A percentile compares a stretch with the other conserved stretches of the same genome.
phyloP scores from a whole-genome alignment of 1,140 invertebrate genomes.

The Ceratitis capitata region DNA sequence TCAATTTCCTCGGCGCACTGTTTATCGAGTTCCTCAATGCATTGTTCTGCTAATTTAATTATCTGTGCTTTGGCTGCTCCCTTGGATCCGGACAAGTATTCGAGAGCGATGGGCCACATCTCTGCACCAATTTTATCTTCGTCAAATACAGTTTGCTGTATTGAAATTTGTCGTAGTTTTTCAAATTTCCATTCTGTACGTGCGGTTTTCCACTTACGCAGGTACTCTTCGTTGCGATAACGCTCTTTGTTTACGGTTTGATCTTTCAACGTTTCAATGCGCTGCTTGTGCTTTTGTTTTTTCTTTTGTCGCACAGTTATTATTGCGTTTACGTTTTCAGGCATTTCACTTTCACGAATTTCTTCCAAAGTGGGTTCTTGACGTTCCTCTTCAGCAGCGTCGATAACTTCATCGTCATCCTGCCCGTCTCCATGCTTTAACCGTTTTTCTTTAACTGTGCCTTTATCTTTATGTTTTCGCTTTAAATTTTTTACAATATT shows the following conservation, averaged over 20 bases:
- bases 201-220: conserved; percentile 76
- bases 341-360: conserved; percentile 54
- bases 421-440: conserved; percentile 41
- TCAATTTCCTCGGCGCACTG: conserved; percentile 63
- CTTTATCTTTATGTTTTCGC: conserved; percentile 46
- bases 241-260: conserved; percentile 54
- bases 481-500: conserved; percentile 46
- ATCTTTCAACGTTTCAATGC: conserved; percentile 51
- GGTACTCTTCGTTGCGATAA: conserved; percentile 68
- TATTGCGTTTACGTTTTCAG: conserved; percentile 55
- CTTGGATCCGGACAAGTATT: conserved; percentile 76
- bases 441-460: conserved; percentile 46
- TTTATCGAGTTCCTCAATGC: conserved; percentile 73
- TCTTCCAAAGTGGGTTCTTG: conserved; percentile 52
- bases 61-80: conserved; percentile 73
- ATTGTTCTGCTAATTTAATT: conserved; percentile 71
- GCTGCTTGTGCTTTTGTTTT: conserved; percentile 58
- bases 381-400: conserved; percentile 42
- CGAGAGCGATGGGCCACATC: conserved; percentile 72
- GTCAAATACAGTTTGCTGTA: conserved; percentile 76
- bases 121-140: conserved; percentile 69
- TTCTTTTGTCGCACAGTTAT: conserved; percentile 61
- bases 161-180: conserved; percentile 78
- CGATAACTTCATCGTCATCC: conserved; percentile 10
- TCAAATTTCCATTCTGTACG: conserved; percentile 80